Evolutionary conservation across 2,888 invertebrate genomes (phyloP), one percentile per base, ranked within the genome.

Genomic region (Plagodis pulveraria): DNA sequence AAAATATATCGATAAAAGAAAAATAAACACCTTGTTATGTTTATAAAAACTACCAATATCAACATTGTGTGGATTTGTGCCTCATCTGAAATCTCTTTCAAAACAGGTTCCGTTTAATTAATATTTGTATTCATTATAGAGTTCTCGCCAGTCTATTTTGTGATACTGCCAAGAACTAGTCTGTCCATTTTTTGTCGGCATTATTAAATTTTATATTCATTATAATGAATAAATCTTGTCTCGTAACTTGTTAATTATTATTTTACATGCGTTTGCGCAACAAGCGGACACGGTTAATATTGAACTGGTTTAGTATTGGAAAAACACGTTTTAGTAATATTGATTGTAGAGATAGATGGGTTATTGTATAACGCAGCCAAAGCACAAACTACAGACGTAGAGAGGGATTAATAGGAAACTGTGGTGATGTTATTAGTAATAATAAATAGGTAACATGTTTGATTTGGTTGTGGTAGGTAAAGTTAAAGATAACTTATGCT

Each of bases 41-140:
- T 22, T 2, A 22, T 22, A 22, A 22, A 77, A 67, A 68, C 67
- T 80, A 81, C 77, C 78, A 74, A 78, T 82, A 80, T 74, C 69
- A 72, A 64, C 50, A 5, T 9, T 54, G 63, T 67, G 70, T 73
- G 76, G 76, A 72, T 70, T 79, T 78, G 80, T 86, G 86, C 84
- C 84, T 89, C 87, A 87, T 84, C 78, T 79, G 74, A 67, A 80
- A 81, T 81, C 78, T 80, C 71, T 58, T 69, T 74, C 35, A 79
- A 73, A 74, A 77, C 67, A 77, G n/a, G 80, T 73, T 81, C 80
- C 82, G 84, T 80, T 80, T 81, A 83, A 87, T 86, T 81, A 87
- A 86, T 87, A 89, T 89, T 89, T 84, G 87, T 84, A 83, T 88
- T 89, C 84, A 87, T 84, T 82, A 74, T 74, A 71, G 72, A 81